These are phyloP conservation scores for Dicycla oo DNA, from an alignment of 2,888 invertebrate genomes.

Conservation along the genomic window DNA sequence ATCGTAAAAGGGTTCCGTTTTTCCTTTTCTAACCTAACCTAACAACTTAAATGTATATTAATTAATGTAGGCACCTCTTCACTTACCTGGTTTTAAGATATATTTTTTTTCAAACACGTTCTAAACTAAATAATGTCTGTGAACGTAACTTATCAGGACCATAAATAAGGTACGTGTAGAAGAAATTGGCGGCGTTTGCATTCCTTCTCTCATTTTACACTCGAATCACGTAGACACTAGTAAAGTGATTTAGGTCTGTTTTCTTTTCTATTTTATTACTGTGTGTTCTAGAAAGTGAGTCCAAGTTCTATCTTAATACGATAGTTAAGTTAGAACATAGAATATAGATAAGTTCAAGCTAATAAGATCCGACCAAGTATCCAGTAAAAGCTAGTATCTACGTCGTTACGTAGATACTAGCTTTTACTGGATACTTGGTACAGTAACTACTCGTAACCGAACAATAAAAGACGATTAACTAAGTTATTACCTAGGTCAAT, in stretches of 20 bases:
- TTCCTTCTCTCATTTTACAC: slow-evolving; percentile 31
- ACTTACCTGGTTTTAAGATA: neutral
- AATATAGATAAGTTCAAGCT: slow-evolving; percentile 9
- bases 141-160: slow-evolving; percentile 44
- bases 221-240: slow-evolving; percentile 51
- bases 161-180: slow-evolving; percentile 58
- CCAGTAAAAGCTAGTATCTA: slow-evolving; percentile 1
- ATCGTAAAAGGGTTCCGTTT: too few relatives aligned
- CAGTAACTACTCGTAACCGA: neutral
- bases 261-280: slow-evolving; percentile 51
- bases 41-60: too few relatives aligned
- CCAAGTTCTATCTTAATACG: slow-evolving; percentile 7
- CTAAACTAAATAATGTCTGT: slow-evolving; percentile 37
- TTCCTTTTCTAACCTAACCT: too few relatives aligned
- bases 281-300: slow-evolving; percentile 28
- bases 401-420: too few relatives aligned
- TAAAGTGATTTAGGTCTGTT: slow-evolving; percentile 53
- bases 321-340: neutral
- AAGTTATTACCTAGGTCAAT: slow-evolving; percentile 17
- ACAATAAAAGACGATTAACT: slow-evolving; percentile 33
- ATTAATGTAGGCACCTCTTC: neutral
- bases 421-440: too few relatives aligned
- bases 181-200: slow-evolving; percentile 55
- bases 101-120: slow-evolving; percentile 4
- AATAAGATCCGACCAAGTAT: slow-evolving; percentile 5